Conservation (phyloP, 2,888 invertebrate genomes). For the Teinopalpus imperialis region DNA sequence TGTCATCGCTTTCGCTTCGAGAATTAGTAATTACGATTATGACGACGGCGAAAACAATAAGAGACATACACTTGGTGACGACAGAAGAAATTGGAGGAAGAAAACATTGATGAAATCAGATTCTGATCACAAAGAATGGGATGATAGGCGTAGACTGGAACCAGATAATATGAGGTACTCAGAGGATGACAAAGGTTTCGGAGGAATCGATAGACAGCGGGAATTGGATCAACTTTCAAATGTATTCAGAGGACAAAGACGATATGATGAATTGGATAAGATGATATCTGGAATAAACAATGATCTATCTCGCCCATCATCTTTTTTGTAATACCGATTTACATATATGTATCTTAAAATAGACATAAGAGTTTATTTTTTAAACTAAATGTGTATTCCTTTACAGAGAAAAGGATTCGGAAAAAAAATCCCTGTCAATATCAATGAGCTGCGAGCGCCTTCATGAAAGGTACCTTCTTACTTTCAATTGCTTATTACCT, state of each 20-base stretch:
- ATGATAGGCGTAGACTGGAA: constrained; percentile 49
- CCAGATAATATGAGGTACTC: constrained; percentile 50
- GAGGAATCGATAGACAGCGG: constrained; percentile 42
- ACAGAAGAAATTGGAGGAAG: constrained; percentile 66
- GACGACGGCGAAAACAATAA: constrained; percentile 58
- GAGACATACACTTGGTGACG: constrained; percentile 55
- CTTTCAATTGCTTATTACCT: no score
- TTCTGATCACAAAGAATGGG: constrained; percentile 53
- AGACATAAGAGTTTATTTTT: constrained; percentile 15
- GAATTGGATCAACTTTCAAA: constrained; percentile 42
- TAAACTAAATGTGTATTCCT: constrained; percentile 23
- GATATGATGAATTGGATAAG: constrained; percentile 53
- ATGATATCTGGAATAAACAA: constrained; percentile 46
- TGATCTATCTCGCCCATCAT: constrained; percentile 44
- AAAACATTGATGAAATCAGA: constrained; percentile 57
- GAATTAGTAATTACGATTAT: constrained; percentile 58
- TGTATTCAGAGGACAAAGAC: constrained; percentile 44
- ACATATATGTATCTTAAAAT: not conserved
- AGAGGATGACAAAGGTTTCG: constrained; percentile 50
- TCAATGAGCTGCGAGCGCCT: constrained; percentile 62
- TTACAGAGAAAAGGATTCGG: constrained; percentile 60
- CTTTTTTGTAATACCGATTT: constrained; percentile 32
- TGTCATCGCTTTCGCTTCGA: constrained; percentile 49
- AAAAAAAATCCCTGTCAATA: constrained; percentile 47
- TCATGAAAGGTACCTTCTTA: constrained; percentile 55